Conservation (phyloP, 2,113 vertebrate genomes). For the Pangasianodon gigas region DNA sequence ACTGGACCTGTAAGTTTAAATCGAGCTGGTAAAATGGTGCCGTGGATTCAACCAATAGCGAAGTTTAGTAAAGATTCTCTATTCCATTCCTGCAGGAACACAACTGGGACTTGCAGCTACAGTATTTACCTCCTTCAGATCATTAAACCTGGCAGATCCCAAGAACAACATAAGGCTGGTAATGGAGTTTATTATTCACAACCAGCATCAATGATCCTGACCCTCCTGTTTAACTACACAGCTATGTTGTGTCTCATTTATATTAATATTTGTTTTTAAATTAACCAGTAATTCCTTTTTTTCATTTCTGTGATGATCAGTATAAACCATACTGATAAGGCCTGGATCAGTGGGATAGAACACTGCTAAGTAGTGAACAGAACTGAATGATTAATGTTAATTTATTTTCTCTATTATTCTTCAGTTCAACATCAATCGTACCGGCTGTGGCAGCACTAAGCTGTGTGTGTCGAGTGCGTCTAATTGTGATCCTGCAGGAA, state of each 20-base stretch:
- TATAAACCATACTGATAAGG: too few species aligned
- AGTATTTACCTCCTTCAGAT: background rate
- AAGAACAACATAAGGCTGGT: background rate
- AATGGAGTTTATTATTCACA: background rate
- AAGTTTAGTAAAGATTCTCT: background rate
- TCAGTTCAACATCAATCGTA: slow-evolving; percentile 53
- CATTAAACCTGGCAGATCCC: background rate
- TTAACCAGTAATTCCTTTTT: too few species aligned
- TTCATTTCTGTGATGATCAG: too few species aligned
- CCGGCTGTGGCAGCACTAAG: slow-evolving; percentile 24
- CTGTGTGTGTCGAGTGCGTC: slow-evolving; percentile 10
- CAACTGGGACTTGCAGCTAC: background rate
- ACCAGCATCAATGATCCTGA: background rate
- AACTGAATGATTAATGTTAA: too few species aligned
- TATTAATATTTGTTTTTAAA: too few species aligned
- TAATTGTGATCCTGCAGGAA: slow-evolving; percentile 48
- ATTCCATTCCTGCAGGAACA: background rate
- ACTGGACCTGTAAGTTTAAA: background rate
- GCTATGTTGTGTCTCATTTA: background rate
- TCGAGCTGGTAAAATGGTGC: background rate
- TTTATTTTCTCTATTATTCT: background rate
- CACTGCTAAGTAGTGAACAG: background rate
- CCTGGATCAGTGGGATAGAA: too few species aligned
- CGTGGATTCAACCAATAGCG: background rate
- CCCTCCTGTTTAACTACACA: background rate